These are phyloP conservation scores for Dasysyrphus albostriatus DNA, from an alignment of 2,888 invertebrate species.

Conservation along the genomic window DNA sequence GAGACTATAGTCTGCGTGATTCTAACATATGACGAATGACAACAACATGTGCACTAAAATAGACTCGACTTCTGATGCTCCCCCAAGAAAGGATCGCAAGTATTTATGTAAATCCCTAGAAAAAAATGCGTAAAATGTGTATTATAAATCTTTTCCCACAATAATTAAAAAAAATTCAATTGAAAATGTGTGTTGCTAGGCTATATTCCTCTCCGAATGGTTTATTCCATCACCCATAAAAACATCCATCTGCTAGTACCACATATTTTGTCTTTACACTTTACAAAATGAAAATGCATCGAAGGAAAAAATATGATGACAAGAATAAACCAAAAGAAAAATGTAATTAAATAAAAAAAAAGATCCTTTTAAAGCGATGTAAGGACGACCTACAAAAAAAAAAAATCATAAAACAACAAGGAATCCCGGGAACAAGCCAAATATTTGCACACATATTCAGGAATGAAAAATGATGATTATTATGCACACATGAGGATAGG, in stretches of 20 bases:
- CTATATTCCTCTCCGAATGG: neutral
- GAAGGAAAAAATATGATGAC: conserved; percentile 40
- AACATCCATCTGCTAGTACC: neutral
- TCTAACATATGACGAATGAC: conserved; percentile 49
- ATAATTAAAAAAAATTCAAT: conserved; percentile 69
- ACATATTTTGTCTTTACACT: neutral
- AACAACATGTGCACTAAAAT: conserved; percentile 51
- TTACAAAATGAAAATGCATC: conserved; percentile 60
- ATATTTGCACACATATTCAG: conserved; percentile 72
- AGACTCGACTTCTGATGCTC: conserved; percentile 20
- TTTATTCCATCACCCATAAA: conserved; percentile 28
- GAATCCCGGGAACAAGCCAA: conserved; percentile 56
- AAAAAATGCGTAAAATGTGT: neutral
- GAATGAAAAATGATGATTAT: conserved; percentile 69
- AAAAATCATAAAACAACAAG: neutral
- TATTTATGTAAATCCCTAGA: conserved; percentile 1
- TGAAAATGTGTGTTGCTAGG: conserved; percentile 56
- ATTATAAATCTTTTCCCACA: conserved; percentile 61
- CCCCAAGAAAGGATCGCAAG: conserved; percentile 51
- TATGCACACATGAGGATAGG: conserved; percentile 47
- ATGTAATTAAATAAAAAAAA: conserved; percentile 59
- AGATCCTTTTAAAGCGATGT: conserved; percentile 55
- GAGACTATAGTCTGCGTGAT: neutral
- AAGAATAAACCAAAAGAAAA: conserved; percentile 52
- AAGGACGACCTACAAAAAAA: conserved; percentile 34